Conservation (phyloP, 1,140 invertebrate species). For the Dendroctonus ponderosae region DNA sequence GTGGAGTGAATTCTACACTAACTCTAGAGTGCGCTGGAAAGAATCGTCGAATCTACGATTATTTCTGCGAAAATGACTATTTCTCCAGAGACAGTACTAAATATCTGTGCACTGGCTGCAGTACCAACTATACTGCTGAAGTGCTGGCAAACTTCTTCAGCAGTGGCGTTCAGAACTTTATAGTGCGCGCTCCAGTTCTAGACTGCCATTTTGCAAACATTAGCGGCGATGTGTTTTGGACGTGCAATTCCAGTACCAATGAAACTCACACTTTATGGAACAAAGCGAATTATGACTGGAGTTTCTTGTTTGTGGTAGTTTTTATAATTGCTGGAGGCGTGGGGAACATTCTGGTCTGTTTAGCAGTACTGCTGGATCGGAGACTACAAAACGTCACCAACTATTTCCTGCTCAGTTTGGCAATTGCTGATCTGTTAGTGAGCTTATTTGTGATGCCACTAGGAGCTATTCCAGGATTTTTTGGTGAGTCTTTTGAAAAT, state of each 20-base stretch:
- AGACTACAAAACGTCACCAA: conserved; percentile 91
- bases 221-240: conserved; percentile 37
- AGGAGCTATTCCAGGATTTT: conserved; percentile 79
- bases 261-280: conserved; percentile 28
- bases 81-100: conserved; percentile 14
- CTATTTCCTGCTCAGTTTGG: conserved; percentile 90
- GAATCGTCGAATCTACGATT: conserved; percentile 24
- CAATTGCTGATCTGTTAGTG: conserved; percentile 90
- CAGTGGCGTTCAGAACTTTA: conserved; percentile 31
- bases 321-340: conserved; percentile 84
- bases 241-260: conserved; percentile 30
- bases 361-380: conserved; percentile 82
- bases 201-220: conserved; percentile 36
- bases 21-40: conserved; percentile 22
- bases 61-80: conserved; percentile 33
- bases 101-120: conserved; percentile 32
- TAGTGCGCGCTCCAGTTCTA: conserved; percentile 26
- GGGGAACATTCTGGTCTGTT: conserved; percentile 89
- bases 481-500: conserved; percentile 62
- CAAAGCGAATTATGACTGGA: conserved; percentile 64
- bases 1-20: conserved; percentile 23
- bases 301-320: conserved; percentile 73
- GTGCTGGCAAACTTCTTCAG: conserved; percentile 26
- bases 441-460: conserved; percentile 89
- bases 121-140: conserved; percentile 20